phyloP scores from a whole-genome alignment of 1,140 invertebrate species.

The Drosophila hydei region DNA sequence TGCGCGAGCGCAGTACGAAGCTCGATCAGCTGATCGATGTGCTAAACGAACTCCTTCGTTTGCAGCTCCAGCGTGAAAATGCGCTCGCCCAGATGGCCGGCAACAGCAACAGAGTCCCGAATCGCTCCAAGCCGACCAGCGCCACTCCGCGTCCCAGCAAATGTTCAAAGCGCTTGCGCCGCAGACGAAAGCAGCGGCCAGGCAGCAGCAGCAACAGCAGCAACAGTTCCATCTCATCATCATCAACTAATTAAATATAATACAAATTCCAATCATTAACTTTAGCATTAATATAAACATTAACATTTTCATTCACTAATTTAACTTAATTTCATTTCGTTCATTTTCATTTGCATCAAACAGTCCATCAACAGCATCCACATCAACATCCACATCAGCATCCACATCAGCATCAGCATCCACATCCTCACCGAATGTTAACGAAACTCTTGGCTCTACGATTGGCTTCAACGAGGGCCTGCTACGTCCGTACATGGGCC shows the following conservation, averaged over 20 bases:
- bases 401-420: conserved; percentile 38
- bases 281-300: conserved; percentile 13
- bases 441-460: conserved; percentile 45
- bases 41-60: conserved; percentile 52
- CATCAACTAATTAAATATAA: not conserved
- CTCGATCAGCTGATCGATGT: conserved; percentile 67
- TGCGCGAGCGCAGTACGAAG: conserved; percentile 49
- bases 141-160: conserved; percentile 11
- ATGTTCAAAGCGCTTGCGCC: conserved; percentile 2
- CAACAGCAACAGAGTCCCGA: not conserved
- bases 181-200: conserved; percentile 26
- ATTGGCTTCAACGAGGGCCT: conserved; percentile 46
- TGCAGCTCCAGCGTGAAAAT: conserved; percentile 52
- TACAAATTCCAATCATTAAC: not conserved
- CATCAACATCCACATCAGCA: conserved; percentile 34
- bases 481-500: conserved; percentile 74
- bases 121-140: conserved; percentile 1
- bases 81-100: conserved; percentile 10
- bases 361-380: conserved; percentile 55
- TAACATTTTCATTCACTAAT: conserved; percentile 28
- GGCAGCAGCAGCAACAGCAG: not conserved
- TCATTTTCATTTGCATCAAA: conserved; percentile 66
- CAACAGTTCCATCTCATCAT: conserved; percentile 1
- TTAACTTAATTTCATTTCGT: conserved; percentile 23
- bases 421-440: conserved; percentile 14